Evolutionary conservation across 2,113 vertebrate species (phyloP), one percentile per base, ranked within the genome.

Genomic region (Climacteris rufus): DNA sequence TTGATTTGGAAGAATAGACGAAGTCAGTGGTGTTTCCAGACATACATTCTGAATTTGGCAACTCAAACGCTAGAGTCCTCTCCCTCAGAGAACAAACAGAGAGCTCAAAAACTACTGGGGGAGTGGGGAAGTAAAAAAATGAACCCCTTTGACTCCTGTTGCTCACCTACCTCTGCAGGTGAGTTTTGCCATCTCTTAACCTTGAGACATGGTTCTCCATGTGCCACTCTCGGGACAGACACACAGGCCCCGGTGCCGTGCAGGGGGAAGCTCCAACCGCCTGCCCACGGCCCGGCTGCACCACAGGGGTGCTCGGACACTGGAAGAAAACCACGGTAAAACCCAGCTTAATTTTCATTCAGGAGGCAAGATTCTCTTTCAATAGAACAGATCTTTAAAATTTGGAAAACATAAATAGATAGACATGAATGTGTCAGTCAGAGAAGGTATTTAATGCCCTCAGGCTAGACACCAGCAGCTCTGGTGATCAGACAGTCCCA

Each of bases 191-290:
- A 6, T 1, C 9, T 69, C 2, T 33, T 63, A 52, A 31, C 37
- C 49, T 21, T 31, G 24, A 65, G 52, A 15, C 21, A 52, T 15
- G 24, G 31, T 66, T 85, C 52, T 64, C 6, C 5, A 8, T 84
- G 49, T 56, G 37, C 30, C 31, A 2, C 53, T 61, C 28, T 33
- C 5, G 8, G 74, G 13, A 16, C n/a, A 15, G 59, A 17, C 64
- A 54, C 44, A 19, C 2, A 4, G 37, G 22, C 60, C 17, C 6
- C 2, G 0, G 27, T 4, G 17, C 53, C 2, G 0, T 2, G 13
- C 64, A 53, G 7, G 15, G 30, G 6, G 13, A n/a, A n/a, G 54
- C 25, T 42, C n/a, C 82, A 53, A 37, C 50, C 33, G 45, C 77
- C 44, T 28, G 42, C 44, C 2, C 9, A 0, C 0, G 3, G 59